Percentiles rank a stretch among this genome's conserved stretches.
Conservation (phyloP, 1,140 invertebrate genomes). For the Drosophila subpulchrella region DNA sequence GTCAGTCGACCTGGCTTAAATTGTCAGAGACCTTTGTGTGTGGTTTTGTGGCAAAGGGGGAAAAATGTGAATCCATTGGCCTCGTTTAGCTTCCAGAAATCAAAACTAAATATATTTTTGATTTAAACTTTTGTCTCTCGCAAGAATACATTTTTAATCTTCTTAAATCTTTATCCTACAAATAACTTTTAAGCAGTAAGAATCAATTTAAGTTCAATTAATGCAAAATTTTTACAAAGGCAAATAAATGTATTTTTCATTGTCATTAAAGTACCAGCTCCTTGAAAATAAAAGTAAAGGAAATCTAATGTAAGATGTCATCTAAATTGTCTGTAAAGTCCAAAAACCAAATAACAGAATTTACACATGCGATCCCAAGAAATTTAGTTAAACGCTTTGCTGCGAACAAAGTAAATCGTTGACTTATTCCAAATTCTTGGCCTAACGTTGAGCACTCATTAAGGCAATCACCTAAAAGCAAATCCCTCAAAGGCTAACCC, state of each 20-base stretch:
- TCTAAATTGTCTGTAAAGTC: not conserved
- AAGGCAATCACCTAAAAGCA: slow-evolving; percentile 26
- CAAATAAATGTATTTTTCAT: no score
- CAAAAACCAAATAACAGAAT: not conserved
- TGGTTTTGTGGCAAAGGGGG: slow-evolving; percentile 37
- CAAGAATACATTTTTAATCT: slow-evolving; percentile 1
- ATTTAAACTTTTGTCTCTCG: not conserved
- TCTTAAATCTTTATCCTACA: no score
- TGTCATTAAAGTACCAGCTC: no score
- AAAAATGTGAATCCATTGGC: slow-evolving; percentile 26
- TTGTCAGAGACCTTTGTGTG: slow-evolving; percentile 59
- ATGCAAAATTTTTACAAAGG: no score
- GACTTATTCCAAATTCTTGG: not conserved
- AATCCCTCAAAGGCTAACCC: slow-evolving; percentile 19
- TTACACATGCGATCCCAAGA: no score
- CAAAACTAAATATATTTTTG: slow-evolving; percentile 17
- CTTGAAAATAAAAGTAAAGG: not conserved
- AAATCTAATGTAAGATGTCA: not conserved
- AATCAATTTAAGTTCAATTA: no score
- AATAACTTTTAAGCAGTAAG: no score
- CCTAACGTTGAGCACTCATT: slow-evolving; percentile 2
- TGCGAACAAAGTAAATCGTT: slow-evolving; percentile 6
- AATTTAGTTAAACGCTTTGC: not conserved
- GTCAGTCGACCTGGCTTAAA: slow-evolving; percentile 41
- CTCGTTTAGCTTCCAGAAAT: slow-evolving; percentile 24